Evolutionary conservation across 2,888 invertebrate species (phyloP), one percentile per base, ranked within the genome.

Genomic region (Tyria jacobaeae): DNA sequence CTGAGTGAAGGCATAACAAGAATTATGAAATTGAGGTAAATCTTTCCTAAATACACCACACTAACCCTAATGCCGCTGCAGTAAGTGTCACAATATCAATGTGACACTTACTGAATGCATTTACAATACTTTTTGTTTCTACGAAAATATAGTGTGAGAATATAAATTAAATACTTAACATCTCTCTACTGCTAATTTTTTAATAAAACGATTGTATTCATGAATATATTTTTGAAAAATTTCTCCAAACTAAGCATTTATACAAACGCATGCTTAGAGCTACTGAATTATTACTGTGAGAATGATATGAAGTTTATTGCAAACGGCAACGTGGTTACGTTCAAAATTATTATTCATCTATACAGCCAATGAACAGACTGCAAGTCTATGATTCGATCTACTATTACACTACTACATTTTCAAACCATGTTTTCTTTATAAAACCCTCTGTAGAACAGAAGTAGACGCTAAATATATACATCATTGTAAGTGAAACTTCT

Each of bases 251-350:
- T 35, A 35, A 17, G 17, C 21, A 15, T 9, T 6, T 14, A 61
- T 17, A 70, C 60, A 69, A 75, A 57, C 52, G 58, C 62, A 73
- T 64, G 57, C 68, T 62, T 72, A 72, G 9, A 64, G n/a, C 66
- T 77, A 77, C 34, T 57, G 51, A 66, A 49, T 64, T 66, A 57
- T 62, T 24, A 70, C 57, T 60, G 60, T 57, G 61, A 74, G 76
- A 78, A 80, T 83, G 82, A 83, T 83, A 83, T 82, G 82, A 74
- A 68, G 14, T 63, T 80, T 82, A 82, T 82, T 82, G 79, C 82
- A 73, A 60, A 44, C 52, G 57, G 66, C 73, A 61, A 71, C 66
- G 75, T 79, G 71, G 68, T 71, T 57, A 62, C 54, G 61, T 57
- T 48, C 54, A 78, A 81, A 64, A 56, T 27, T 27, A 4, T 27